Base-by-base conservation (phyloP, 2,797 vertebrate species). In the Typhlichthys subterraneus region DNA sequence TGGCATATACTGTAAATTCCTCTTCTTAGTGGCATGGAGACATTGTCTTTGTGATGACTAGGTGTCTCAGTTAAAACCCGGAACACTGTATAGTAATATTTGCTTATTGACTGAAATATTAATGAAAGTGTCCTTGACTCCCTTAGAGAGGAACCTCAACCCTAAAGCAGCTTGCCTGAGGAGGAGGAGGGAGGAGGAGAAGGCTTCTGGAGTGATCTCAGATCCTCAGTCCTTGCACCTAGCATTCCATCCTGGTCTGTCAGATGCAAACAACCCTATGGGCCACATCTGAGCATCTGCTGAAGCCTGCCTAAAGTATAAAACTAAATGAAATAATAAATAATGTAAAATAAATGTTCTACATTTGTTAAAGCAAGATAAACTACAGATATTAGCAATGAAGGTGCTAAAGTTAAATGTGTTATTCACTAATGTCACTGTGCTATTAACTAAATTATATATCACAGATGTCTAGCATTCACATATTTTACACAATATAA, bases 101-200 rank as follows among this genome's bases (percentile, higher is more conserved):
- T 42, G 38, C 9, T 42, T 42, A 42, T 42, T 7, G 38, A 9
- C 6, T 42, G 6, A 42, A 42, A 42, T 42, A 42, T 9, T 42
- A 42, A 42, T 42, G 6, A 42, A 42, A 53, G 53, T 23, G 62
- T 66, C 66, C 12, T 67, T 63, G 17, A 50, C 38, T 63, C 13
- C 89, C 84, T 1, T 89, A 99, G 97, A 99, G 83, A 93, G 97
- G 82, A 99, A 99, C 84, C 91, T 99, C 77, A 99, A 99, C 87
- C 97, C 96, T 29, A 99, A 99, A 93, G 95, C 96, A 76, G 96
- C 97, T 64, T 98, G 97, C 92, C 94, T 99, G 94, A 94, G 97
- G 85, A 94, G 95, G 88, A 94, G 95, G 88, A 94, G 96, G 88
- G 96, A 99, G 92, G 96, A 98, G 83, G 96, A 98, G 87, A 99